phyloP scores from a whole-genome alignment of 2,113 vertebrate species.

The Paramormyrops kingsleyae region DNA sequence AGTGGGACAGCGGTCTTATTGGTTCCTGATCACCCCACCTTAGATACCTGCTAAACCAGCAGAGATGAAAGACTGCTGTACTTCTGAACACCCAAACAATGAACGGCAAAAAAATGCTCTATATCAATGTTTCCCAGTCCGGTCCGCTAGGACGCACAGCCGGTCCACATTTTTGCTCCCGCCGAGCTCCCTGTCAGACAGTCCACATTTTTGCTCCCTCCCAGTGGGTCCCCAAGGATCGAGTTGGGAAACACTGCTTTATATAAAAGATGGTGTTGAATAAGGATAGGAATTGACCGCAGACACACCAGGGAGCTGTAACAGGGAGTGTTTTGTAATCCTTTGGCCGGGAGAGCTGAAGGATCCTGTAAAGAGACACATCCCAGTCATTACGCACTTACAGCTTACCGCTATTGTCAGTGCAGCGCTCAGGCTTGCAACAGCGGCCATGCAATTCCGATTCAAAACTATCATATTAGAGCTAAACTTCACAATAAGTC shows the following conservation, averaged over 20 bases:
- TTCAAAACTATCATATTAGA: background rate
- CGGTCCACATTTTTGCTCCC: background rate
- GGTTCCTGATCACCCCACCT: conserved; percentile 54
- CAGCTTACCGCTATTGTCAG: background rate
- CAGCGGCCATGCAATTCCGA: background rate
- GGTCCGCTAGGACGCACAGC: background rate
- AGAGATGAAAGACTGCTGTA: background rate
- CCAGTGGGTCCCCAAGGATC: background rate
- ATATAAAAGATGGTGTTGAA: background rate
- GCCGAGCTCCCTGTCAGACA: background rate
- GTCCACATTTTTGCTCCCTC: background rate
- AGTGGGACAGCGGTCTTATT: conserved; percentile 40
- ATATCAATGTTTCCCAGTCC: background rate
- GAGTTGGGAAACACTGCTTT: background rate
- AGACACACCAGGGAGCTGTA: conserved; percentile 51
- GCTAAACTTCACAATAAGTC: background rate
- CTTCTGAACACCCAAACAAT: background rate
- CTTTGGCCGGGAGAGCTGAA: conserved; percentile 54
- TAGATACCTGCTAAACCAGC: conserved; percentile 33
- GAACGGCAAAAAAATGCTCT: background rate
- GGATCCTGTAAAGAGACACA: conserved; percentile 39
- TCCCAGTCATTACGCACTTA: background rate
- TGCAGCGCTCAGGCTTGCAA: background rate
- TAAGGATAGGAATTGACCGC: background rate
- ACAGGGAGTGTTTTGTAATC: conserved; percentile 47